Base-by-base conservation (phyloP, 2,797 vertebrate species). In the Myotis daubentonii region DNA sequence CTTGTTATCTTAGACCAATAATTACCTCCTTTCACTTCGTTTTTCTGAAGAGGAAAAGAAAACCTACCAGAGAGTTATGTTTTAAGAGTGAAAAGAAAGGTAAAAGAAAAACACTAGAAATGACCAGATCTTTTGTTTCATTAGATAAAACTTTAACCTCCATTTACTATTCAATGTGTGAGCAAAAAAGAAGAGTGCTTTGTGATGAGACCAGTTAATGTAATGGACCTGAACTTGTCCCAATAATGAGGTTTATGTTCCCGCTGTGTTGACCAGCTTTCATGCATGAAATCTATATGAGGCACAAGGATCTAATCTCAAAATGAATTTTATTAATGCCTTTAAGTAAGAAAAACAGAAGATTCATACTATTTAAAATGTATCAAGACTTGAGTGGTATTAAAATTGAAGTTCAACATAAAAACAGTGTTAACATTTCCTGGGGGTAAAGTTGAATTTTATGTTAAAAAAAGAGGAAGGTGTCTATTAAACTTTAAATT, bases 131-230 rank as follows among this genome's bases (percentile, higher is more conserved):
- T 28, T 84, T 93, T 28, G 57, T 55, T 95, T 96, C 60, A 95
- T 92, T 28, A 93, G 80, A 89, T 92, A 96, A 95, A 96, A 87
- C 22, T 22, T 94, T 83, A 94, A 94, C 44, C 33, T 94, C 75
- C 66, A 44, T 87, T 60, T 86, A 66, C 78, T n/a, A 81, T 53
- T 89, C 41, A 55, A 19, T 47, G 6, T 30, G 22, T 80, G 90
- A 47, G 76, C 60, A 96, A 94, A 97, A 97, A 92, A 51, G 6
- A 96, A 96, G 41, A 97, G 16, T 60, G 92, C 41, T 72, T 44
- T 66, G 28, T 87, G 65, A 96, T 87, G 6, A 96, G 25, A 74
- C 83, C 51, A 44, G 38, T 72, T 94, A 90, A 94, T 90, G 93
- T 72, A 96, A 51, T 86, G 87, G 87, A 60, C 80, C 44, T 72